Evolutionary conservation across 2,113 vertebrate species (phyloP), one percentile per base, ranked within the genome.

Genomic region (Aptenodytes patagonicus): DNA sequence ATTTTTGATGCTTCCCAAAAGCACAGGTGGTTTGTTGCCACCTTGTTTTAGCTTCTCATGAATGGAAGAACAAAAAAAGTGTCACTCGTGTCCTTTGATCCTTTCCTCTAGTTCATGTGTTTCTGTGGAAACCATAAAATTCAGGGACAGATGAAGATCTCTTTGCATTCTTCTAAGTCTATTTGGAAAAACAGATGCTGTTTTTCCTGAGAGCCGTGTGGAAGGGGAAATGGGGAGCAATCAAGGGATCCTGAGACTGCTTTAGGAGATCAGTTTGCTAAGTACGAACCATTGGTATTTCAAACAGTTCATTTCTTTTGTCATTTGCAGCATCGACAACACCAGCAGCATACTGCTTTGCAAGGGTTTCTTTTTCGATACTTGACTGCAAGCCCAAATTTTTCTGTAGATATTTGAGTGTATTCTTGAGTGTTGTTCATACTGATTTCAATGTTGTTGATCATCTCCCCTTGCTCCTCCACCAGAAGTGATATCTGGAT

Each of bases 341-440:
- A 99, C 95, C 99, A 99, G 94, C 99, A 99, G 84, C 98, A 99
- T 47, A 99, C 46, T 77, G 91, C 97, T 89, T 96, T 98, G 44
- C 99, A 98, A n/a, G 99, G 99, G 91, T 99, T 99, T 93, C 97
- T 99, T 95, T 97, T 99, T 96, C 97, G 98, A 65, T 99, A 99
- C 80, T 98, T 99, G 47, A 98, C 98, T 49, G 99, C 99, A 71
- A 98, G 87, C 90, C 99, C 99, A 90, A 99, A 99, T 97, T 99
- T 99, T 93, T 99, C 99, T 65, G 95, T 99, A 68, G 98, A 97
- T 11, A 64, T 97, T 58, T 94, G 97, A 70, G 99, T 98, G 11
- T 99, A 99, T 75, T 99, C 99, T 89, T 99, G 98, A 16, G 99
- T 99, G 62, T 97, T 98, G 65, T 98, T 98, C 40, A 99, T 97